Conservation (phyloP, 2,888 invertebrate species). For the Ditula angustiorana region DNA sequence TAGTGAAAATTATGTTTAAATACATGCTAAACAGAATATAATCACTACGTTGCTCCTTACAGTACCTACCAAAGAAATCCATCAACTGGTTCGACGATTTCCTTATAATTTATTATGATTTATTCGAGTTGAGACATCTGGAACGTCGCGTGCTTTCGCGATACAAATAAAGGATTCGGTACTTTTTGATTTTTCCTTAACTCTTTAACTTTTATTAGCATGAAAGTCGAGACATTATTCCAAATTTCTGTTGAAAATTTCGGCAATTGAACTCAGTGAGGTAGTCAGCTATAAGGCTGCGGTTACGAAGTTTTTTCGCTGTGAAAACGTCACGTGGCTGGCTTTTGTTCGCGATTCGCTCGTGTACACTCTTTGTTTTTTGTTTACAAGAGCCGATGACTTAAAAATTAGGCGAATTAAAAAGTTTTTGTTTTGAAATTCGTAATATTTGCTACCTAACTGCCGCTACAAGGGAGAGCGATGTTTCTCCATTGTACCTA, state of each 20-base stretch:
- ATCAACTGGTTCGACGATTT: not conserved
- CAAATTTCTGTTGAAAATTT: not conserved
- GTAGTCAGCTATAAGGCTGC: not conserved
- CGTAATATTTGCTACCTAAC: too few relatives aligned
- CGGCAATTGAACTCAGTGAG: not conserved
- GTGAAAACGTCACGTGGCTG: not conserved
- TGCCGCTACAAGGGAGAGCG: too few relatives aligned
- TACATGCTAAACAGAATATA: not conserved
- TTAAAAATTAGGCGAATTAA: too few relatives aligned
- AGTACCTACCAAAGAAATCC: not conserved
- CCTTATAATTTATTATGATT: slow-evolving; percentile 10
- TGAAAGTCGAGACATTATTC: not conserved
- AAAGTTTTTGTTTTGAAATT: too few relatives aligned
- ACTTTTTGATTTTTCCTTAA: not conserved
- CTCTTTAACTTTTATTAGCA: not conserved
- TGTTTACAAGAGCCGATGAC: too few relatives aligned
- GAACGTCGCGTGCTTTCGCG: slow-evolving; percentile 14
- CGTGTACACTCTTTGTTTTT: too few relatives aligned
- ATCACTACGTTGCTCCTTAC: not conserved
- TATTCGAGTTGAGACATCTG: not conserved
- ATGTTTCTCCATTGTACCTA: too few relatives aligned
- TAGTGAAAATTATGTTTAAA: too few relatives aligned
- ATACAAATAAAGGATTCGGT: not conserved
- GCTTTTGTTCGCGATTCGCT: too few relatives aligned
- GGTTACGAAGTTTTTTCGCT: not conserved